Percentiles rank a stretch among this genome's conserved stretches.
Evolutionary conservation across 2,797 vertebrate species (phyloP).

Genomic region (Picus viridis): DNA sequence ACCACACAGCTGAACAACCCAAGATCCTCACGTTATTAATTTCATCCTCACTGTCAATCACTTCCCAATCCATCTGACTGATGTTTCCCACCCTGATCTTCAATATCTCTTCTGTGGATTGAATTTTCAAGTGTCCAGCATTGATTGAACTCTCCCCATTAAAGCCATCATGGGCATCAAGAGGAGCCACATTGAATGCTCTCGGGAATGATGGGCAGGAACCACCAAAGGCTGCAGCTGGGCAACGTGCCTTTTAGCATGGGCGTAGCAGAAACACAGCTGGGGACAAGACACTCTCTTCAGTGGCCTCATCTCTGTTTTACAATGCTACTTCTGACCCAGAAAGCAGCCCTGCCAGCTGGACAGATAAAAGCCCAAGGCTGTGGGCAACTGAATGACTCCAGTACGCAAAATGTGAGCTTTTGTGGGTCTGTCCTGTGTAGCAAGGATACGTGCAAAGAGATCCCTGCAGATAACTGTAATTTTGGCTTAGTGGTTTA

Average conservation of each 20-base stretch:
- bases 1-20: not conserved
- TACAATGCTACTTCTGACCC: not conserved
- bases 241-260: not conserved
- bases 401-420: not conserved
- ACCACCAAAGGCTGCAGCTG: not conserved
- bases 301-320: not conserved
- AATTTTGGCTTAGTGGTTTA: conserved; percentile 3
- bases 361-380: not conserved
- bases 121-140: not conserved
- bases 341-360: not conserved
- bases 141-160: not conserved
- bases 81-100: conserved; percentile 15
- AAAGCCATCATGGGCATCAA: not conserved
- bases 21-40: not conserved
- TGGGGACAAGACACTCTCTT: not conserved
- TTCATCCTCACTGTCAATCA: conserved; percentile 33
- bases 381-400: not conserved
- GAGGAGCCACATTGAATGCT: not conserved
- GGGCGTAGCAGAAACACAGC: not conserved
- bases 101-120: not conserved
- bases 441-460: not conserved
- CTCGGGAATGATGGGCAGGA: not conserved
- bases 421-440: not conserved
- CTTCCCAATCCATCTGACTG: not conserved
- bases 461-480: not conserved